Evolutionary conservation across 2,797 vertebrate species (phyloP), one percentile per base, ranked within the genome.

Genomic region (Oryzias dopingdopingensis): DNA sequence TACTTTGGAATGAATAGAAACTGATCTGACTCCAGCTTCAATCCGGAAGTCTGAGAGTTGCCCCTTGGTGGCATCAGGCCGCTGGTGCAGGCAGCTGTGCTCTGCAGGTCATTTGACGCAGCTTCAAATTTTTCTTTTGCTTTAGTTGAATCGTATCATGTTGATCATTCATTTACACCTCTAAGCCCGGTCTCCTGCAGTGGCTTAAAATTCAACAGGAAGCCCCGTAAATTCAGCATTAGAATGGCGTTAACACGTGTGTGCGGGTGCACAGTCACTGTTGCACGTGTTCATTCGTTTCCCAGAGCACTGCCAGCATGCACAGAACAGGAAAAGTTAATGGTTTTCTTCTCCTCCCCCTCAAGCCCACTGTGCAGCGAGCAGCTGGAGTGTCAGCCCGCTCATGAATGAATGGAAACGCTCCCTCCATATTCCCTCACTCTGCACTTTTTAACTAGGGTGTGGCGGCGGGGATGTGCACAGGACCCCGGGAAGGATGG

Each of bases 371-470:
- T 83, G 81, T 80, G 65, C 64, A 83, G 79, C 84, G 82, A 70
- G 79, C 81, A 77, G 74, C 49, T 12, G 32, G 32, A 37, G 51
- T 72, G 67, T 78, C 62, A 74, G 63, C 74, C 77, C 66, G 57
- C 65, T 80, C 79, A 84, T 88, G 87, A 89, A 88, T 88, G 89
- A 83, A 88, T 86, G 81, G 79, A 46, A 72, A 70, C 77, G 79
- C 70, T 80, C 77, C 72, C 66, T 72, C 74, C 81, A 81, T 77
- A 83, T 89, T 90, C 88, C 84, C 78, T 84, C 82, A 85, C 83
- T 86, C 80, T 72, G 86, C 87, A 80, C 87, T 89, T 91, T 91
- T 91, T 90, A 91, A 92, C 91, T 91, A 91, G 89, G 87, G 88
- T 86, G 70, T 76, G 70, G 59, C 7, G 50, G 6, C 23, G 43